Conservation (phyloP, 2,888 invertebrate species). For the Alviniconcha strummeri region DNA sequence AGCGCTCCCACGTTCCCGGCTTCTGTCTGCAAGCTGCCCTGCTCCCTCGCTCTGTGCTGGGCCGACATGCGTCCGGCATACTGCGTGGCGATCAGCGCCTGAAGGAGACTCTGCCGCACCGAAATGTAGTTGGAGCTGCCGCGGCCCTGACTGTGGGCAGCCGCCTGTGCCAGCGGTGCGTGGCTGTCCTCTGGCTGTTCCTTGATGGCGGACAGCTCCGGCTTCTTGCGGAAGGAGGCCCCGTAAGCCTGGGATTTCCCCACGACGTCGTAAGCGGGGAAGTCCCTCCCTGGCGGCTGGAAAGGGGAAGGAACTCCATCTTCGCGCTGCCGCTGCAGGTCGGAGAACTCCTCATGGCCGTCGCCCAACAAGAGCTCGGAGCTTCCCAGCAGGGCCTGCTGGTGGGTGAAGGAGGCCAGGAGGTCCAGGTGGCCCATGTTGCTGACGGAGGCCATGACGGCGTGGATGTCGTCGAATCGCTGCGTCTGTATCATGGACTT, state of each 20-base stretch:
- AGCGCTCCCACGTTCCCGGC: not conserved
- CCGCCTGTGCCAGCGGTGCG: not conserved
- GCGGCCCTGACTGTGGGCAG: not conserved
- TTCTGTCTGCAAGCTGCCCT: not conserved
- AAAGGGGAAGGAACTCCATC: too few relatives aligned
- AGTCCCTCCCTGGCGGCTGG: not conserved
- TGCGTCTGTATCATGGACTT: slow-evolving; percentile 29
- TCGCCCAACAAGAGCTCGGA: not conserved
- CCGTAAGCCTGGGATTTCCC: not conserved
- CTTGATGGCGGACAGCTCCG: not conserved
- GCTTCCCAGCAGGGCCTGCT: not conserved
- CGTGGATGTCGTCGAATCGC: slow-evolving; percentile 34
- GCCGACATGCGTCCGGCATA: not conserved
- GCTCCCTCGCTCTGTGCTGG: too few relatives aligned
- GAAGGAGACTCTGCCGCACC: not conserved
- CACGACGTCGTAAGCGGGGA: not conserved
- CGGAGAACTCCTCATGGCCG: not conserved
- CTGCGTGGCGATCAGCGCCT: not conserved
- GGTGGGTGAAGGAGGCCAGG: slow-evolving; percentile 29
- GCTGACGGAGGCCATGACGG: slow-evolving; percentile 13
- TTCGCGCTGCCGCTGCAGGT: not conserved
- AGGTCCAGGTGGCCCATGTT: slow-evolving; percentile 25
- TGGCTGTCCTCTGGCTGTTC: not conserved
- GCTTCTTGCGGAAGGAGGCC: not conserved
- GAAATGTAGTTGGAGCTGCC: not conserved